Evolutionary conservation across 2,113 vertebrate genomes (phyloP).

Genomic region (Eretmochelys imbricata): DNA sequence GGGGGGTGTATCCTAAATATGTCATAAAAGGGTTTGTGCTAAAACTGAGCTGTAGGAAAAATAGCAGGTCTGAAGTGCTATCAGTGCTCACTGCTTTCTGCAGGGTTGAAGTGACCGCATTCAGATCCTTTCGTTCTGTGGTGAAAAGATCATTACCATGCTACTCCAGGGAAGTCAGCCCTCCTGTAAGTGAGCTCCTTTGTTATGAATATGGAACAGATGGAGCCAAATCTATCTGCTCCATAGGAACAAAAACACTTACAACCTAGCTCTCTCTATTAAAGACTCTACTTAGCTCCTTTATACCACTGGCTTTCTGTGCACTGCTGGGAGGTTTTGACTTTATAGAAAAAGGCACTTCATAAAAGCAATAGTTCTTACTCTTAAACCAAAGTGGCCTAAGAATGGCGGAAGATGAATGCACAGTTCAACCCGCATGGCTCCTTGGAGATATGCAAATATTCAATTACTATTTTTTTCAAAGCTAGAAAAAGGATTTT

Average conservation of each 20-base stretch:
- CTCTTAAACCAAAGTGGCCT: constrained; percentile 80
- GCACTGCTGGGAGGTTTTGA: constrained; percentile 86
- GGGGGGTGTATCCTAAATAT: constrained; percentile 6
- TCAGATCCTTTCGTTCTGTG: constrained; percentile 78
- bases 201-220: constrained; percentile 91
- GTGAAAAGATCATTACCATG: constrained; percentile 85
- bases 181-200: constrained; percentile 84
- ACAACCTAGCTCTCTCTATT: constrained; percentile 82
- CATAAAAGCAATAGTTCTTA: constrained; percentile 82
- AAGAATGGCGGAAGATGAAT: constrained; percentile 81
- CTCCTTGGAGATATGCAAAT: constrained; percentile 82
- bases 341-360: constrained; percentile 82
- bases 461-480: constrained; percentile 74
- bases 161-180: constrained; percentile 78
- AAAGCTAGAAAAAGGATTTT: constrained; percentile 13
- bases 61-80: constrained; percentile 52
- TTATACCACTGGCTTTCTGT: constrained; percentile 83
- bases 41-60: constrained; percentile 61
- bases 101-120: constrained; percentile 74
- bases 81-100: constrained; percentile 60
- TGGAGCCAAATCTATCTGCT: constrained; percentile 87
- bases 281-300: constrained; percentile 85
- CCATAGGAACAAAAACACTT: constrained; percentile 86
- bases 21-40: constrained; percentile 39
- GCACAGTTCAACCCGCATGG: constrained; percentile 69